Base-by-base conservation (phyloP, 2,113 vertebrate species). In the Xenopus laevis region DNA sequence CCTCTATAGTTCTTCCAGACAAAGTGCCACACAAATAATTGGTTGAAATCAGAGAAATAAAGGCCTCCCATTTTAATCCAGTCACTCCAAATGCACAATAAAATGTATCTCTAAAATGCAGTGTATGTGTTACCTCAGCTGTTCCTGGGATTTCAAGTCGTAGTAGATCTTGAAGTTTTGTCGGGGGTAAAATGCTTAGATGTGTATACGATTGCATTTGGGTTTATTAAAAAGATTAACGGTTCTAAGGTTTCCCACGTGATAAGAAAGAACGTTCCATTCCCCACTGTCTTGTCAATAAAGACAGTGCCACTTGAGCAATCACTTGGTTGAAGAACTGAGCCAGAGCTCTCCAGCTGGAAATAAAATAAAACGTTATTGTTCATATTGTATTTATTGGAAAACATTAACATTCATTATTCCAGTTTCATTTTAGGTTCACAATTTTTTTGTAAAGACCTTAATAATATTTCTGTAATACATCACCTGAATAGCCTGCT, bases 271-370 rank as follows among this genome's bases (percentile, higher is more conserved):
- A 79, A 86, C 2, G 90, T 90, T 4, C 85, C 79, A 10, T 86
- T 91, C 78, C 89, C 88, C 69, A 88, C 66, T 59, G 87, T 87
- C 4, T 68, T 80, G 30, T 92, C 87, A 46, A 90, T 68, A 23
- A 72, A 77, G 18, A 90, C 82, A 3, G 82, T 86, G 6, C 78
- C 84, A 62, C 81, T 89, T 68, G 86, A 68, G 82, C 82, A 87
- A 23, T 40, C 47, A 7, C 2, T 45, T 5, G 15, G 3, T 12
- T 15, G 0, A 67, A 82, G 64, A 1, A 0, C 40, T 16, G 23
- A 45, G 23, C 76, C 77, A 79, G 70, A 79, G 68, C 87, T 91
- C 80, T 91, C 89, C 65, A 91, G 71, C 88, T 87, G 58, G 81
- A 47, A 12, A 12, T 23, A 0, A 27, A 52, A 71, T 4, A 4